Conservation (phyloP, 2,888 invertebrate genomes). For the Volucella bombylans region DNA sequence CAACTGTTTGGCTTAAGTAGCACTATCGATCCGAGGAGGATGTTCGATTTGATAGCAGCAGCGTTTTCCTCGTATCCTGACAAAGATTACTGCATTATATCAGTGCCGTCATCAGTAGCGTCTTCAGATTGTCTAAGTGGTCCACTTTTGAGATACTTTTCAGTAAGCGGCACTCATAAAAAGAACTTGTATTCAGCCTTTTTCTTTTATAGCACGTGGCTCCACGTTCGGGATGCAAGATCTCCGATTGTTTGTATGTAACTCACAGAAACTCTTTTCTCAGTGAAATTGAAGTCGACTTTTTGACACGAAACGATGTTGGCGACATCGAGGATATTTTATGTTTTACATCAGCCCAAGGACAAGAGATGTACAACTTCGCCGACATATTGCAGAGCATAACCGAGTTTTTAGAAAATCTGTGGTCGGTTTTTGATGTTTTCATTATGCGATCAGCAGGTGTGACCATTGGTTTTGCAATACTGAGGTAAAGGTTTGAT, state of each 20-base stretch:
- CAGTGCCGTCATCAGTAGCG: constrained; percentile 68
- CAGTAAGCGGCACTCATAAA: constrained; percentile 74
- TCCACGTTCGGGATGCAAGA: constrained; percentile 76
- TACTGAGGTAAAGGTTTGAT: constrained; percentile 75
- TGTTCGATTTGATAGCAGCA: constrained; percentile 85
- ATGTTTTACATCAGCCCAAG: background rate
- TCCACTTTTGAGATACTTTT: constrained; percentile 76
- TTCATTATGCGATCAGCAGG: constrained; percentile 76
- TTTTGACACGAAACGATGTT: constrained; percentile 72
- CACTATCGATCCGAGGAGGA: constrained; percentile 83
- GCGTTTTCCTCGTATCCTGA: constrained; percentile 87
- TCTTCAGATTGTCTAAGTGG: constrained; percentile 63
- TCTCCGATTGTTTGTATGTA: constrained; percentile 77
- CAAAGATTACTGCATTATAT: constrained; percentile 83
- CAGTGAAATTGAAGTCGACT: constrained; percentile 76
- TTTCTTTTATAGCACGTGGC: constrained; percentile 74
- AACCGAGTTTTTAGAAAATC: constrained; percentile 74
- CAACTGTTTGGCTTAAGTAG: constrained; percentile 77
- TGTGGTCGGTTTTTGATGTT: constrained; percentile 70
- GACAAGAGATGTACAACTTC: constrained; percentile 62
- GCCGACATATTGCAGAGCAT: constrained; percentile 67
- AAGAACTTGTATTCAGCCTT: background rate
- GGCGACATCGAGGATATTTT: constrained; percentile 68
- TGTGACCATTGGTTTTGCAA: constrained; percentile 77
- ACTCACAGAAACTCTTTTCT: constrained; percentile 78